A percentile compares a stretch with the other conserved stretches of the same genome.
phyloP scores from a whole-genome alignment of 1,140 invertebrate species.

The Zaprionus nigranus region DNA sequence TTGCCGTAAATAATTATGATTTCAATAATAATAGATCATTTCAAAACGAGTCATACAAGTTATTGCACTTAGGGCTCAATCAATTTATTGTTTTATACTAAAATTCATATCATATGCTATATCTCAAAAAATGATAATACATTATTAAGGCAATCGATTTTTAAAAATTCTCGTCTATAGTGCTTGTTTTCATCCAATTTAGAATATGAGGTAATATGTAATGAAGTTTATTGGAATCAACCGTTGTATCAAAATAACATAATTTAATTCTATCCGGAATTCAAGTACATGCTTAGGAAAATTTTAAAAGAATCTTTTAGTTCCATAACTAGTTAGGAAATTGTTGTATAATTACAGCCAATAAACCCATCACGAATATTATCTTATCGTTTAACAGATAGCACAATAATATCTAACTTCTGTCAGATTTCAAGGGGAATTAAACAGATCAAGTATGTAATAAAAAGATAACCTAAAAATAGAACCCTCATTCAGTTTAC shows the following conservation, averaged over 20 bases:
- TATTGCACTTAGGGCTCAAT: too few relatives aligned
- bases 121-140: too few relatives aligned
- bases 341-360: conserved; percentile 36
- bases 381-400: conserved; percentile 52
- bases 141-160: too few relatives aligned
- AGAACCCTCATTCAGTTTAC: background rate
- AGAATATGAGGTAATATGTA: too few relatives aligned
- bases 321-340: background rate
- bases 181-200: too few relatives aligned
- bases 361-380: conserved; percentile 31
- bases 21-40: background rate
- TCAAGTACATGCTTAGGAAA: background rate
- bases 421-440: conserved; percentile 6
- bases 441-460: conserved; percentile 26
- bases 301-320: background rate
- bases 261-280: background rate
- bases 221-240: too few relatives aligned
- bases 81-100: too few relatives aligned
- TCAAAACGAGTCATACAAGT: background rate
- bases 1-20: background rate
- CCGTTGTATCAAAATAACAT: too few relatives aligned
- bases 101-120: too few relatives aligned
- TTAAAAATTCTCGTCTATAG: too few relatives aligned
- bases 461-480: conserved; percentile 1
- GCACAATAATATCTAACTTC: conserved; percentile 2